Evolutionary conservation across 1,140 invertebrate genomes (phyloP).

Genomic region (Zaprionus davidi): DNA sequence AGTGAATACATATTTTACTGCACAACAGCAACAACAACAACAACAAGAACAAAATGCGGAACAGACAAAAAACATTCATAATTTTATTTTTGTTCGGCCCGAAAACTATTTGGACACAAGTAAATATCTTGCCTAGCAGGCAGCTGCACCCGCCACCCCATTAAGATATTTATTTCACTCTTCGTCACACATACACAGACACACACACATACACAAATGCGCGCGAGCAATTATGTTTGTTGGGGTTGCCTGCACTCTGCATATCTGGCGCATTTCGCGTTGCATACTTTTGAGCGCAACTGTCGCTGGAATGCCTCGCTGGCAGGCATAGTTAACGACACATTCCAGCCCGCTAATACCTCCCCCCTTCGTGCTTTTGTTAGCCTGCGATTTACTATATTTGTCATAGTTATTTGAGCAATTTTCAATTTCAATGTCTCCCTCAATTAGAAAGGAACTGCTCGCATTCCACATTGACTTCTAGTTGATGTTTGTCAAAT

Average conservation of each 20-base stretch:
- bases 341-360: neutral
- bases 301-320: neutral
- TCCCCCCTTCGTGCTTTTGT: neutral
- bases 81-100: slow-evolving; percentile 59
- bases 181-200: slow-evolving; percentile 24
- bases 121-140: slow-evolving; percentile 34
- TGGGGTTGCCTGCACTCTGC: slow-evolving; percentile 24
- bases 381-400: neutral
- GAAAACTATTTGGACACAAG: slow-evolving; percentile 61
- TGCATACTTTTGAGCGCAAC: slow-evolving; percentile 51
- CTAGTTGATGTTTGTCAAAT: neutral
- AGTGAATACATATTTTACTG: slow-evolving; percentile 28
- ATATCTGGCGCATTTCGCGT: slow-evolving; percentile 45
- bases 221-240: slow-evolving; percentile 42
- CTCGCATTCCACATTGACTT: neutral
- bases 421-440: neutral
- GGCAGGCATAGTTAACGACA: neutral
- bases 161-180: slow-evolving; percentile 53
- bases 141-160: slow-evolving; percentile 19
- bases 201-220: slow-evolving; percentile 26
- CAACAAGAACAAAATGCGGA: slow-evolving; percentile 35
- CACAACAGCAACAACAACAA: slow-evolving; percentile 30
- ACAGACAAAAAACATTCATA: slow-evolving; percentile 60
- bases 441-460: neutral
- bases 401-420: neutral